Percentiles rank a stretch among this genome's conserved stretches.
Conservation (phyloP, 2,888 invertebrate species). For the Chalcosyrphus nemorum region DNA sequence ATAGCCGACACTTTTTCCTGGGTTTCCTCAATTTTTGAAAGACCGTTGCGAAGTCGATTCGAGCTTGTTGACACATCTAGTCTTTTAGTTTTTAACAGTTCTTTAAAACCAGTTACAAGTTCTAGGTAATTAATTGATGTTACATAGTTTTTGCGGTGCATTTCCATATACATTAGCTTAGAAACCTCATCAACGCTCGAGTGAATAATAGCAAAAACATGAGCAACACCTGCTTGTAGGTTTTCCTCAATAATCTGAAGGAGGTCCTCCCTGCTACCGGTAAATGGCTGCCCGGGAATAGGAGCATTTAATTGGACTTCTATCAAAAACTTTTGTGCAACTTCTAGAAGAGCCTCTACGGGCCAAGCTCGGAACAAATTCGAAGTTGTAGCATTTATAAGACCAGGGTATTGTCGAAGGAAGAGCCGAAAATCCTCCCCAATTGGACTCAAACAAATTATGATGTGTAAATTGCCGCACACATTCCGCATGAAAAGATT, state of each 20-base stretch:
- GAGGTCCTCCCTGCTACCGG: slow-evolving; percentile 75
- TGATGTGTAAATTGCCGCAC: slow-evolving; percentile 89
- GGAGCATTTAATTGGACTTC: slow-evolving; percentile 88
- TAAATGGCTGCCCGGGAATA: slow-evolving; percentile 84
- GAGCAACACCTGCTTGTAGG: slow-evolving; percentile 87
- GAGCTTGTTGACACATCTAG: slow-evolving; percentile 87
- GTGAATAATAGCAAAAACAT: slow-evolving; percentile 91
- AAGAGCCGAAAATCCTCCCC: slow-evolving; percentile 91
- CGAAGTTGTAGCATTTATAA: slow-evolving; percentile 93
- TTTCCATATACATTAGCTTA: slow-evolving; percentile 88
- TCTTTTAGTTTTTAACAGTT: slow-evolving; percentile 88
- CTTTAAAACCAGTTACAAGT: slow-evolving; percentile 91
- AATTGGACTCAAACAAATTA: slow-evolving; percentile 94
- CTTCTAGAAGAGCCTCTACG: slow-evolving; percentile 92
- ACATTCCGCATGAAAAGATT: slow-evolving; percentile 90
- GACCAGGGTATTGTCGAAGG: slow-evolving; percentile 92
- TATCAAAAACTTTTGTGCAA: slow-evolving; percentile 90
- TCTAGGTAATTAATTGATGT: slow-evolving; percentile 95
- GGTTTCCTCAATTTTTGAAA: slow-evolving; percentile 94
- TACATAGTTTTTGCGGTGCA: slow-evolving; percentile 92
- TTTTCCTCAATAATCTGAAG: slow-evolving; percentile 83
- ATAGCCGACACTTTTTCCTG: slow-evolving; percentile 90
- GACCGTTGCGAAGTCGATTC: slow-evolving; percentile 90
- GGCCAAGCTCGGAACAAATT: slow-evolving; percentile 97
- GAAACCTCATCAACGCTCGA: slow-evolving; percentile 90